phyloP scores from a whole-genome alignment of 2,113 vertebrate species.

The Brachyistius frenatus region DNA sequence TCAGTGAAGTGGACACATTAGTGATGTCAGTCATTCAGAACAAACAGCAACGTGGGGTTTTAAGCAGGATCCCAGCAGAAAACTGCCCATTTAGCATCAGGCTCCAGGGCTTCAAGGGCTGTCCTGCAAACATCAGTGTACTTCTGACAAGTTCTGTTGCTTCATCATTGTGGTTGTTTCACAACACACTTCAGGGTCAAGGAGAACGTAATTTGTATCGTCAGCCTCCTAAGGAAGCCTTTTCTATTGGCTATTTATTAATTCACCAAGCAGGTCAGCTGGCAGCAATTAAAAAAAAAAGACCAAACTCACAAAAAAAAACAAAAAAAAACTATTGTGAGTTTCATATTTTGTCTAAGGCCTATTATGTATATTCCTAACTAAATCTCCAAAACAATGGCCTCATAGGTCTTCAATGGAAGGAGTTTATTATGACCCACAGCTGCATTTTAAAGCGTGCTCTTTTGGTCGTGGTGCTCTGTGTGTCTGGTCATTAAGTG shows the following conservation, averaged over 20 bases:
- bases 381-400: no score
- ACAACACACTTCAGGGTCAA: neutral
- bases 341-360: no score
- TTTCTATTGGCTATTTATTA: slow-evolving; percentile 15
- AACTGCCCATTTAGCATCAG: slow-evolving; percentile 27
- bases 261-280: neutral
- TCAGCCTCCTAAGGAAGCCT: slow-evolving; percentile 5
- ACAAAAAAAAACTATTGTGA: no score
- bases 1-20: slow-evolving; percentile 43
- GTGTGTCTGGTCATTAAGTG: no score
- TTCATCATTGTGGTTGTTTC: slow-evolving; percentile 9
- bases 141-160: neutral
- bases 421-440: no score
- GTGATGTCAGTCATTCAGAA: slow-evolving; percentile 30
- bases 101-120: slow-evolving; percentile 8
- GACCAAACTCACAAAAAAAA: no score
- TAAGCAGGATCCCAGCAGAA: slow-evolving; percentile 43
- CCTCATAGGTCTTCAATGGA: no score
- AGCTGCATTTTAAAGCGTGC: no score
- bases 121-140: slow-evolving; percentile 17
- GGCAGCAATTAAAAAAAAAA: neutral
- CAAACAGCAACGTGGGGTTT: slow-evolving; percentile 10
- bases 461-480: no score
- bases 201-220: neutral
- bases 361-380: no score